A percentile compares a stretch with the other conserved stretches of the same genome.
Conservation (phyloP, 2,888 invertebrate species). For the Craniophora ligustri region DNA sequence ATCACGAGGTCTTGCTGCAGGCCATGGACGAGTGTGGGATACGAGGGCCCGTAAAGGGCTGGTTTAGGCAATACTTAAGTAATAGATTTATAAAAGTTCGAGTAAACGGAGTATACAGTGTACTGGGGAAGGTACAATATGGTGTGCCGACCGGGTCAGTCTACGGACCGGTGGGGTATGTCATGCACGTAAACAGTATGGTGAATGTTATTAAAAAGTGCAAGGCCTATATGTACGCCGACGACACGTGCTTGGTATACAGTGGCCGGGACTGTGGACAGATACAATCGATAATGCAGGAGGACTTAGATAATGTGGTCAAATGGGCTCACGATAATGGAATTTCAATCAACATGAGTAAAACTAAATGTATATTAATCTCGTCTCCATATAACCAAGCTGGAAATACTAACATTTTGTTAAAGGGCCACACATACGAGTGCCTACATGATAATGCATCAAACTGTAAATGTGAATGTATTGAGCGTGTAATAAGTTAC, state of each 20-base stretch:
- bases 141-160: too few relatives aligned
- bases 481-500: neutral
- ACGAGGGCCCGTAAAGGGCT: neutral
- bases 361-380: neutral
- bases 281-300: too few relatives aligned
- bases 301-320: too few relatives aligned
- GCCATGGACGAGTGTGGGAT: conserved; percentile 6
- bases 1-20: conserved; percentile 1
- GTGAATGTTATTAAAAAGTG: too few relatives aligned
- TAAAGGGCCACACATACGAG: conserved; percentile 6
- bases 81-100: conserved; percentile 3
- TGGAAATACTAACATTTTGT: neutral
- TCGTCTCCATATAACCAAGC: neutral
- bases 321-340: too few relatives aligned
- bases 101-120: neutral
- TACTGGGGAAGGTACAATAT: neutral
- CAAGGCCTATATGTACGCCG: too few relatives aligned
- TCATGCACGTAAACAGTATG: too few relatives aligned
- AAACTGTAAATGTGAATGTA: neutral
- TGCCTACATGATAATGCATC: neutral
- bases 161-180: too few relatives aligned
- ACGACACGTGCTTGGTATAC: too few relatives aligned
- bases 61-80: neutral
- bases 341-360: too few relatives aligned
- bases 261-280: too few relatives aligned